Evolutionary conservation across 2,113 vertebrate genomes (phyloP).

Genomic region (Nicator chloris): DNA sequence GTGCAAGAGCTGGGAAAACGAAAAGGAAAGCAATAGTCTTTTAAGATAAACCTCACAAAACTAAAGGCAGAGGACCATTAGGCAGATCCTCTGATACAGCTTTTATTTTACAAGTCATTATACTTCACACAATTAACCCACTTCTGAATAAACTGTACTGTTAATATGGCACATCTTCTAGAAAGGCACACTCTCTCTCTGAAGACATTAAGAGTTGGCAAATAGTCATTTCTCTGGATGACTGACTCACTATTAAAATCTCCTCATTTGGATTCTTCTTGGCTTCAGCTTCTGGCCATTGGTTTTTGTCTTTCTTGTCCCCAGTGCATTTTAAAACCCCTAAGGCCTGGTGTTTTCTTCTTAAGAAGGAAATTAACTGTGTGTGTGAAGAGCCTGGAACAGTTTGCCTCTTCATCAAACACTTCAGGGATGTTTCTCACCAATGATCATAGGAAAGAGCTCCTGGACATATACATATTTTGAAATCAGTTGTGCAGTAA

Average conservation of each 20-base stretch:
- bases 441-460: not conserved
- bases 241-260: conserved; percentile 44
- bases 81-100: not conserved
- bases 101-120: not conserved
- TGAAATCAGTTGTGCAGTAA: not conserved
- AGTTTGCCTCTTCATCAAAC: not conserved
- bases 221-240: conserved; percentile 18
- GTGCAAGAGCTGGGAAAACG: not conserved
- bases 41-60: not conserved
- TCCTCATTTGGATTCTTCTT: conserved; percentile 53
- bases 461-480: not conserved
- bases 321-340: not conserved
- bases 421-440: not conserved
- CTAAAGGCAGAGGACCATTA: not conserved
- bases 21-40: not conserved
- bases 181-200: not conserved
- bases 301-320: conserved; percentile 15
- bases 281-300: not conserved
- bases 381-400: not conserved
- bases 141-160: conserved; percentile 4
- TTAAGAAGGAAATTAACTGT: not conserved
- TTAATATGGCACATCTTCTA: conserved; percentile 1
- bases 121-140: not conserved
- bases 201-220: conserved; percentile 8
- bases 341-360: not conserved